Base-by-base conservation (phyloP, 2,888 invertebrate genomes). In the Isotomurus palustris region DNA sequence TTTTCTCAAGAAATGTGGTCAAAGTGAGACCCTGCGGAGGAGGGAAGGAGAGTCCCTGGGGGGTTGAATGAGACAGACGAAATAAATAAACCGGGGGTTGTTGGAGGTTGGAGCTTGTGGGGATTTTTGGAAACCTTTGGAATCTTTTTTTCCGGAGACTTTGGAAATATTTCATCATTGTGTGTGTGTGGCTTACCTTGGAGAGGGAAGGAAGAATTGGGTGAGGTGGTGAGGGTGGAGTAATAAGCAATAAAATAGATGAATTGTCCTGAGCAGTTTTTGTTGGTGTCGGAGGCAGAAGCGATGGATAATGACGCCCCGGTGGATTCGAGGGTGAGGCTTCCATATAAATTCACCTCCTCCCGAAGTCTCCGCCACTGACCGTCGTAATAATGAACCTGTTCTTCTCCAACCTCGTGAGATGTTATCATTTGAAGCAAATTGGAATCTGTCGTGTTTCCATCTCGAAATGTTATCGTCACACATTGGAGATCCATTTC, bases 401-500 rank as follows among this genome's bases (percentile, higher is more conserved):
- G 58, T 43, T 62, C 58, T 38, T 60, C 58, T 32, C 62, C 67
- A 36, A 50, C 56, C 17, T 60, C 58, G 21, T 59, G 53, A 36
- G 66, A 63, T 29, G 66, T 64, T 40, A 69, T 65, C 49, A 66
- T 58, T 45, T 67, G 63, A 21, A 70, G 56, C 24, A 70, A 54
- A 56, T 70, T 68, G 19, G 70, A 68, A 56, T 70, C 70, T 3
- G 67, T 58, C 24, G 70, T 68, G 38, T 69, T 67, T 2, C 70
- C 70, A 44, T 70, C 70, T 22, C 70, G 51, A 36, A 70, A 67
- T 17, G 64, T 62, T 57, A 70, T 59, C 24, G 54, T 59, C 22
- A 66, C 60, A 55, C 70, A 70, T 36, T 65, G 68, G 22, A 64
- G 62, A 38, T 64, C 67, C 60, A 63, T 61, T 27, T 63, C 64